Percentiles rank a stretch among this genome's conserved stretches.
phyloP scores from a whole-genome alignment of 2,113 vertebrate genomes.

The Australoheros scitulus region DNA sequence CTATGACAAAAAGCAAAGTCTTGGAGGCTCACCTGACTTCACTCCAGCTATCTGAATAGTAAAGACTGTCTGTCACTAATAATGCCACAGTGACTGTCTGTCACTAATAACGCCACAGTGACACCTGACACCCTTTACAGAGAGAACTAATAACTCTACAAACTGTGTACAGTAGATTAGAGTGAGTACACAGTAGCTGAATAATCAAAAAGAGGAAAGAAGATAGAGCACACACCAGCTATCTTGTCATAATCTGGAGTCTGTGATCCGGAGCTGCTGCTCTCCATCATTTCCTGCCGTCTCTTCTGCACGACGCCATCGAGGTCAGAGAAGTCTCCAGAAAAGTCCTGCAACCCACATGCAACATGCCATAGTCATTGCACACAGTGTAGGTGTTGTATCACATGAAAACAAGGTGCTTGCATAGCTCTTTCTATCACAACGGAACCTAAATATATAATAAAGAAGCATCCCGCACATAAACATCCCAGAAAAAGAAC shows the following conservation, averaged over 20 bases:
- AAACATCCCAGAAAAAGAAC: slow-evolving; percentile 25
- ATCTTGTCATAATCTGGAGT: slow-evolving; percentile 91
- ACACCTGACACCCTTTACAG: slow-evolving; percentile 9
- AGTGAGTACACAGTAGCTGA: background rate
- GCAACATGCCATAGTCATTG: slow-evolving; percentile 20
- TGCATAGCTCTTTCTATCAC: slow-evolving; percentile 10
- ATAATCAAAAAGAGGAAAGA: background rate
- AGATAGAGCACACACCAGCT: slow-evolving; percentile 75
- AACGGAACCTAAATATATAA: slow-evolving; percentile 16
- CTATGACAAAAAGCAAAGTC: slow-evolving; percentile 10
- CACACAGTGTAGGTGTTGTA: slow-evolving; percentile 15
- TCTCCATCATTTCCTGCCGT: slow-evolving; percentile 87
- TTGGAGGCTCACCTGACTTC: slow-evolving; percentile 6
- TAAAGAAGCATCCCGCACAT: slow-evolving; percentile 9
- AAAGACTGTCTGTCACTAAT: background rate
- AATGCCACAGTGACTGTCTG: too few relatives aligned
- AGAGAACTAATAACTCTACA: background rate
- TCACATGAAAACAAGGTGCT: slow-evolving; percentile 3
- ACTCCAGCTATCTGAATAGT: background rate
- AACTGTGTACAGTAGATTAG: background rate
- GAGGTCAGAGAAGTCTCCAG: slow-evolving; percentile 85
- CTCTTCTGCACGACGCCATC: slow-evolving; percentile 84
- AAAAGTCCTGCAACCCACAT: slow-evolving; percentile 82
- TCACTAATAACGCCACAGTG: too few relatives aligned
- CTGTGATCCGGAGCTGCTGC: slow-evolving; percentile 92